Evolutionary conservation across 2,113 vertebrate species (phyloP).

Genomic region (Oreochromis tanganicae): DNA sequence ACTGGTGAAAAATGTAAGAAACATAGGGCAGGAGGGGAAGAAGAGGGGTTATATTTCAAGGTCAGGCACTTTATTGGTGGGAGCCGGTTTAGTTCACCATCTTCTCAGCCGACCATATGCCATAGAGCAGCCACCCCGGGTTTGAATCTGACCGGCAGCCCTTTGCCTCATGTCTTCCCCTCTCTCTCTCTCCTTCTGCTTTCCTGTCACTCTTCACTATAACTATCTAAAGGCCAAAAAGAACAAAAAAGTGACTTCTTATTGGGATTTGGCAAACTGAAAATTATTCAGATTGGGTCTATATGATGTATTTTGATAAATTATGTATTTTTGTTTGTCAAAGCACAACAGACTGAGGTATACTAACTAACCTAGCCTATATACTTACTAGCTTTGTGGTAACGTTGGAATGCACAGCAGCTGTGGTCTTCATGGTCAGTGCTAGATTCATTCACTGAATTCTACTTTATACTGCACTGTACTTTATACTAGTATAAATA

Average conservation of each 20-base stretch:
- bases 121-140: neutral
- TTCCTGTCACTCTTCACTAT: no score
- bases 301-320: neutral
- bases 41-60: neutral
- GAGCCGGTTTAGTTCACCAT: no score
- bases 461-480: neutral
- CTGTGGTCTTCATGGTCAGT: neutral
- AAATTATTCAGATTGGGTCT: neutral
- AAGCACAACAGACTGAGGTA: neutral
- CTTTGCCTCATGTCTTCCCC: neutral
- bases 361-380: neutral
- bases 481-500: neutral
- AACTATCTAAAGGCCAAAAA: no score
- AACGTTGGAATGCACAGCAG: neutral
- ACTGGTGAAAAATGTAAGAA: neutral
- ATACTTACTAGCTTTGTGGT: neutral
- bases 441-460: neutral
- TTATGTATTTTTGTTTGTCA: neutral
- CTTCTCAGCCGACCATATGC: neutral
- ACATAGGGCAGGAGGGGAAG: neutral
- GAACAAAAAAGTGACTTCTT: no score
- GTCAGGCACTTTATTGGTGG: neutral
- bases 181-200: neutral
- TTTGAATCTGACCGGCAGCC: neutral
- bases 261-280: neutral